phyloP scores from a whole-genome alignment of 2,888 invertebrate species.

The Papilio elwesi region DNA sequence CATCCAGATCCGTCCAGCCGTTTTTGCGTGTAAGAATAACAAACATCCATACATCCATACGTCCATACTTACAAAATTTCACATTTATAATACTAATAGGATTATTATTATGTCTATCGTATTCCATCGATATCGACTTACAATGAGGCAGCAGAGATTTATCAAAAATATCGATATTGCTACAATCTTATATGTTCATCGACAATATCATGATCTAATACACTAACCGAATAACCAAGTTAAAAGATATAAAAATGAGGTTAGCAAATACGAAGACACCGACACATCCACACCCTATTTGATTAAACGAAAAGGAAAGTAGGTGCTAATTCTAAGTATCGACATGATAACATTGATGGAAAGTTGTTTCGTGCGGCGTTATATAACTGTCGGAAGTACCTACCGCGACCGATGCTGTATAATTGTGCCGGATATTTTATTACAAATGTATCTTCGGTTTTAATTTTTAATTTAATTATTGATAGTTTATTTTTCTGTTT shows the following conservation, averaged over 20 bases:
- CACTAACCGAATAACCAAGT: conserved; percentile 39
- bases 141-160: background rate
- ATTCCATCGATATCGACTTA: background rate
- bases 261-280: conserved; percentile 25
- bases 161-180: conserved; percentile 16
- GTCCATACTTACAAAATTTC: too few species aligned
- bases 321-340: conserved; percentile 40
- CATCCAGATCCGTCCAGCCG: too few species aligned
- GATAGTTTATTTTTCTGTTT: too few species aligned
- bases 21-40: too few species aligned
- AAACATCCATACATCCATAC: too few species aligned
- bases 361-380: conserved; percentile 40
- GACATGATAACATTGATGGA: conserved; percentile 42
- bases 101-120: too few species aligned
- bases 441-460: conserved; percentile 23
- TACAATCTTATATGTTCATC: conserved; percentile 25
- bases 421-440: conserved; percentile 31
- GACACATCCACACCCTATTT: conserved; percentile 38
- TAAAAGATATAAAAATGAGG: conserved; percentile 39
- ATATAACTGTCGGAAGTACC: conserved; percentile 38
- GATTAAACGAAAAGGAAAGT: conserved; percentile 40
- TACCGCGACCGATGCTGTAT: conserved; percentile 22
- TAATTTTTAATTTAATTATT: conserved; percentile 10
- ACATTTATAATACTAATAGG: too few species aligned
- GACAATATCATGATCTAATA: conserved; percentile 33